phyloP scores from a whole-genome alignment of 2,113 vertebrate genomes.

The Tetrax tetrax region DNA sequence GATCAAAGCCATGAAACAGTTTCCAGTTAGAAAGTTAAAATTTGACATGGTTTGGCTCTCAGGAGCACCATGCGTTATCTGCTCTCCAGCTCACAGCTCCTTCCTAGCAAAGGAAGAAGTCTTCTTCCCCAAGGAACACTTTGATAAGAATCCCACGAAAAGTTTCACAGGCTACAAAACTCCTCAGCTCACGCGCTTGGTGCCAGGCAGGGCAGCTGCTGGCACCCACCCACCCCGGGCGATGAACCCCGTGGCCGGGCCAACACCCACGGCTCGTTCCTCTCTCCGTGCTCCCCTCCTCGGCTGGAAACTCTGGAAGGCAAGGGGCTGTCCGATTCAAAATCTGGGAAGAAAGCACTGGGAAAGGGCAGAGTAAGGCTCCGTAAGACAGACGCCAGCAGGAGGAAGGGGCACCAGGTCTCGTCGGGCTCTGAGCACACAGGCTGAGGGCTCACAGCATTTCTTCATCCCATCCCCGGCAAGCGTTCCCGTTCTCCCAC shows the following conservation, averaged over 20 bases:
- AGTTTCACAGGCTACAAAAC: background rate
- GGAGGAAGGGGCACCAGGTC: fast-evolving
- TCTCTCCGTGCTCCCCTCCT: background rate
- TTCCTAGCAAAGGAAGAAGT: background rate
- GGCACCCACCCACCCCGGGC: too few species aligned
- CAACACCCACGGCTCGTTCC: background rate
- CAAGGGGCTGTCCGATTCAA: fast-evolving
- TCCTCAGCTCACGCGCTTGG: fast-evolving
- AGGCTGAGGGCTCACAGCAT: background rate
- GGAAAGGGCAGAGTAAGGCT: background rate
- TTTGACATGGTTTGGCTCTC: background rate
- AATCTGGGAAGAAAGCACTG: background rate
- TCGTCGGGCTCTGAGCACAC: fast-evolving
- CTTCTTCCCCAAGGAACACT: background rate
- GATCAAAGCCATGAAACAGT: background rate
- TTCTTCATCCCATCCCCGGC: background rate
- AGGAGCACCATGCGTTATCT: background rate
- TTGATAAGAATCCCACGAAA: background rate
- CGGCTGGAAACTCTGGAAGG: background rate
- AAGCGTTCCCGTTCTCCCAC: background rate
- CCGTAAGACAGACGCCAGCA: too few species aligned
- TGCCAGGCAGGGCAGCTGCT: background rate
- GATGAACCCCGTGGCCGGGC: background rate
- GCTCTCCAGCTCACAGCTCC: background rate
- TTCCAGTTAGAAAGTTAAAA: background rate